Evolutionary conservation across 2,888 invertebrate species (phyloP).

Genomic region (Campoplex capitator): DNA sequence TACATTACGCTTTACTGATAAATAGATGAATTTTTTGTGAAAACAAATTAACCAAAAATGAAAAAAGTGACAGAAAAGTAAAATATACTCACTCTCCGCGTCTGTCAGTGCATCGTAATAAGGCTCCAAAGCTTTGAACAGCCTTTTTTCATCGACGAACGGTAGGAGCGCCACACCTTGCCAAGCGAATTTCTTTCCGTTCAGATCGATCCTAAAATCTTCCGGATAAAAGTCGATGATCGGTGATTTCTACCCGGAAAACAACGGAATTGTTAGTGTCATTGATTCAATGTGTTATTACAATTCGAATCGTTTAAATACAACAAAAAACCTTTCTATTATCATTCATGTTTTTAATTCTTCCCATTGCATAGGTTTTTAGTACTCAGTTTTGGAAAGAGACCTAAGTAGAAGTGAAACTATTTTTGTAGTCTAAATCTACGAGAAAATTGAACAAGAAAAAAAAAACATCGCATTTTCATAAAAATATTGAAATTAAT

Average conservation of each 20-base stretch:
- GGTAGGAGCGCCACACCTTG: constrained; percentile 99
- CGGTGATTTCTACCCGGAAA: constrained; percentile 89
- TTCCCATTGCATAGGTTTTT: not conserved
- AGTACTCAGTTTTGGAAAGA: not conserved
- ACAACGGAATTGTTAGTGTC: too few species aligned
- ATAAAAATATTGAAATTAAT: not conserved
- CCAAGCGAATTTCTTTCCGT: constrained; percentile 99
- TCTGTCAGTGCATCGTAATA: constrained; percentile 92
- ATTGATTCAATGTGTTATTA: not conserved
- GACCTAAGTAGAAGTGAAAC: not conserved
- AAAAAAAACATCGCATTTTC: not conserved
- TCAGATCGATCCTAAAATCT: constrained; percentile 98
- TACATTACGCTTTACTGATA: constrained; percentile 91
- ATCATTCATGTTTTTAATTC: not conserved
- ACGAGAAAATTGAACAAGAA: not conserved
- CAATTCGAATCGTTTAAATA: not conserved
- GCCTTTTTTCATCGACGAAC: constrained; percentile 97
- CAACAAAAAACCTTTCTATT: not conserved
- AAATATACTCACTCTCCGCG: constrained; percentile 89
- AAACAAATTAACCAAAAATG: constrained; percentile 6
- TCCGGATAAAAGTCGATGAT: constrained; percentile 99
- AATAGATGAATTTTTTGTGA: constrained; percentile 38
- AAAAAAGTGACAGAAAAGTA: not conserved
- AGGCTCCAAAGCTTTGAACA: constrained; percentile 93
- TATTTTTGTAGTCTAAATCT: not conserved